Percentiles rank a stretch among this genome's conserved stretches.
Conservation (phyloP, 2,113 vertebrate genomes). For the Mixornis gularis region DNA sequence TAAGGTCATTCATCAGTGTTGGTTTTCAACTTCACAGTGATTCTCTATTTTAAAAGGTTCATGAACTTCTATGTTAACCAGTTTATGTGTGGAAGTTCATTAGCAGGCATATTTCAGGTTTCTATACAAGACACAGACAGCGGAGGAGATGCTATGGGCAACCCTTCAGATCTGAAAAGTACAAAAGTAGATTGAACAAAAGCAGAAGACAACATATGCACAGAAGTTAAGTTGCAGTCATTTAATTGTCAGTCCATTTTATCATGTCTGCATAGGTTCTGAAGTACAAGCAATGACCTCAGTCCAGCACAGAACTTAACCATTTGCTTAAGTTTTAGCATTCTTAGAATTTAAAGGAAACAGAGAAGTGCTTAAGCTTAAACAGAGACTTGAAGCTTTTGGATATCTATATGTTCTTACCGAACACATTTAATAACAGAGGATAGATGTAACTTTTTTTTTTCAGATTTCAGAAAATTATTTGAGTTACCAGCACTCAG, state of each 20-base stretch:
- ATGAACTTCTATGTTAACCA: background rate
- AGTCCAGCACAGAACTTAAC: background rate
- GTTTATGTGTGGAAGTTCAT: background rate
- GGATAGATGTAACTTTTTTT: background rate
- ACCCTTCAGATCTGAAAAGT: background rate
- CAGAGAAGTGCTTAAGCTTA: background rate
- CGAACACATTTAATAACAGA: background rate
- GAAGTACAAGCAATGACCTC: background rate
- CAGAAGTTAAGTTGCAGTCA: background rate
- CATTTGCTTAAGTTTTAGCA: background rate
- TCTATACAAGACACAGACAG: background rate
- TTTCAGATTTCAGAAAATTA: background rate
- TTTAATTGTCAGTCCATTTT: background rate
- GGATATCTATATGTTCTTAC: background rate
- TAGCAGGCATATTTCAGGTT: background rate
- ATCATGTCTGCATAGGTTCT: background rate
- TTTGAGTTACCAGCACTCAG: background rate
- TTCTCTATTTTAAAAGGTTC: background rate
- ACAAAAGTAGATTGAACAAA: constrained; percentile 5
- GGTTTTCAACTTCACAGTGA: background rate
- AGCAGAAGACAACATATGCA: background rate
- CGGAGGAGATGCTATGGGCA: background rate
- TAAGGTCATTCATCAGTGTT: background rate
- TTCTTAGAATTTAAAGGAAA: background rate
- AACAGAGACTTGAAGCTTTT: background rate